Conservation (phyloP, 2,888 invertebrate species). For the Portevinia maculata region DNA sequence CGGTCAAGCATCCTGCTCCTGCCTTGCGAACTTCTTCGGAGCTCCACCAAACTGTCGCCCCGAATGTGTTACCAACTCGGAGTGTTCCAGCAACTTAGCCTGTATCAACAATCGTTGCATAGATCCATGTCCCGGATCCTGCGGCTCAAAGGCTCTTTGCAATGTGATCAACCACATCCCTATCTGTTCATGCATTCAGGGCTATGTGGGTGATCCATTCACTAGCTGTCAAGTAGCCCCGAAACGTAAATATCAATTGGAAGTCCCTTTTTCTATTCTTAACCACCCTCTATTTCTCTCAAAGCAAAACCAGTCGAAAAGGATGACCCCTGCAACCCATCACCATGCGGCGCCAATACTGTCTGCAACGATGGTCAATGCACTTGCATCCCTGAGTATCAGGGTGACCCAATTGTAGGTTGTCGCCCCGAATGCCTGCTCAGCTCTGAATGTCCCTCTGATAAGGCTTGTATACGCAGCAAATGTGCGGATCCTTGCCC, state of each 20-base stretch:
- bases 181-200: constrained; percentile 88
- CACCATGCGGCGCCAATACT: constrained; percentile 89
- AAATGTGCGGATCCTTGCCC: constrained; percentile 92
- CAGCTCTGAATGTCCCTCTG: constrained; percentile 88
- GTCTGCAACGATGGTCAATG: constrained; percentile 87
- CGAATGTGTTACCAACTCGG: constrained; percentile 88
- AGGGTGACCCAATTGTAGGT: constrained; percentile 89
- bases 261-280: too few species aligned
- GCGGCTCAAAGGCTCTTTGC: constrained; percentile 87
- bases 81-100: constrained; percentile 89
- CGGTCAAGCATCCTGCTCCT: constrained; percentile 86
- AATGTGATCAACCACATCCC: constrained; percentile 89
- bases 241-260: too few species aligned
- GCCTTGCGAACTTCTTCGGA: constrained; percentile 87
- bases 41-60: constrained; percentile 89
- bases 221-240: constrained; percentile 84
- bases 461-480: constrained; percentile 88
- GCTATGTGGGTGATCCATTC: constrained; percentile 91
- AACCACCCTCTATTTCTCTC: constrained; percentile 51
- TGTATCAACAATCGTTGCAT: constrained; percentile 90
- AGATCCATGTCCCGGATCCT: constrained; percentile 92
- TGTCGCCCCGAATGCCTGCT: constrained; percentile 92
- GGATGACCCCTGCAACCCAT: constrained; percentile 85
- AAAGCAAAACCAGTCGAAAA: constrained; percentile 77
- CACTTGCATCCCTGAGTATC: constrained; percentile 87